Evolutionary conservation across 2,113 vertebrate species (phyloP).

Genomic region (Muntiacus reevesi): DNA sequence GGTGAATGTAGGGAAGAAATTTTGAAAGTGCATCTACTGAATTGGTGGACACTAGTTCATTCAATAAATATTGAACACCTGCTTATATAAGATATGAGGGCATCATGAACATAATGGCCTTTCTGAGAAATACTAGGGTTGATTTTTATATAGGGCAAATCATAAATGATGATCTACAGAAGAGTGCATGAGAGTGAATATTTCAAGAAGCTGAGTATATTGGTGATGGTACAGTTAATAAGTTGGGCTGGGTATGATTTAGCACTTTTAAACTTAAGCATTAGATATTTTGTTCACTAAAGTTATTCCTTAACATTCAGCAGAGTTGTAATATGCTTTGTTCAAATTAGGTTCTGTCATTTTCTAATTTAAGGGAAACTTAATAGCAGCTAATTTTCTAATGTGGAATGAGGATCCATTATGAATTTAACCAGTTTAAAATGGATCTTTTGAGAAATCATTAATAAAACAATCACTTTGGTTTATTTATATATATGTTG

Average conservation of each 20-base stretch:
- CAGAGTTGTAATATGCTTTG: neutral
- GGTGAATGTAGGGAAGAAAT: neutral
- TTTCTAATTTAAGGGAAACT: constrained; percentile 1
- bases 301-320: neutral
- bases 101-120: neutral
- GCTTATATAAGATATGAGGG: neutral
- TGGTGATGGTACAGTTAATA: neutral
- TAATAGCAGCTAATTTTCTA: constrained; percentile 4
- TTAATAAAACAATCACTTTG: neutral
- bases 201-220: neutral
- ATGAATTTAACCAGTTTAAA: neutral
- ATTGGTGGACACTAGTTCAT: neutral
- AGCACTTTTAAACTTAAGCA: neutral
- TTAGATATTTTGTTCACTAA: neutral
- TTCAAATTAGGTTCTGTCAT: neutral
- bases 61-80: neutral
- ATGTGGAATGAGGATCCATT: neutral
- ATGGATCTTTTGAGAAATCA: neutral
- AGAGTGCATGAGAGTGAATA: neutral
- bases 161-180: neutral
- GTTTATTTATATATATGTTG: neutral
- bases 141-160: neutral
- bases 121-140: neutral
- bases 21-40: neutral
- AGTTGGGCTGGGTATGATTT: neutral